A percentile compares a stretch with the other conserved stretches of the same genome.
phyloP scores from a whole-genome alignment of 2,888 invertebrate species.

The Clistopyga incitator region DNA sequence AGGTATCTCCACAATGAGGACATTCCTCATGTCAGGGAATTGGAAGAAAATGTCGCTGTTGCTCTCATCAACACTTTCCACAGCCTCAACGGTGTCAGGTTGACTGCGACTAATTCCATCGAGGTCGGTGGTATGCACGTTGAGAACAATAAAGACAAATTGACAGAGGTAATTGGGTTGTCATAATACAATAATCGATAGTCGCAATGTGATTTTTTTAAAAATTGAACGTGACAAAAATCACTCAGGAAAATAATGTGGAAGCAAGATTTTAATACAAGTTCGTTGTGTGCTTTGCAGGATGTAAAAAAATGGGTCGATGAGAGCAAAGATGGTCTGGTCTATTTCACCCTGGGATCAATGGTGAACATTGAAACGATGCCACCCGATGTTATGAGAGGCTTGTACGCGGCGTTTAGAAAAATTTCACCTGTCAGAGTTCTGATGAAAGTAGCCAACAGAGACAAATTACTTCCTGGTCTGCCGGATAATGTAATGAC shows the following conservation, averaged over 20 bases:
- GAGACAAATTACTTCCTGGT: conserved; percentile 68
- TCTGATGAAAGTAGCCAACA: conserved; percentile 71
- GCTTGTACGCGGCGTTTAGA: conserved; percentile 66
- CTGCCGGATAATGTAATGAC: conserved; percentile 72
- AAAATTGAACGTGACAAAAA: too few species aligned
- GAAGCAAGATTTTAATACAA: too few species aligned
- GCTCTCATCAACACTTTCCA: conserved; percentile 68
- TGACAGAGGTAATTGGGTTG: conserved; percentile 63
- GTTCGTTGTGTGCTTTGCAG: conserved; percentile 48
- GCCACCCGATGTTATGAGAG: conserved; percentile 70
- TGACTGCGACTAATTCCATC: conserved; percentile 61
- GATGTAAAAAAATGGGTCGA: conserved; percentile 73
- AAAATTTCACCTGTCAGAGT: conserved; percentile 69
- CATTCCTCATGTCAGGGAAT: conserved; percentile 67
- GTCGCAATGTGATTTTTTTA: not conserved
- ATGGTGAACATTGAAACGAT: conserved; percentile 73
- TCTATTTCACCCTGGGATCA: conserved; percentile 74
- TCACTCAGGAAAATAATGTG: too few species aligned
- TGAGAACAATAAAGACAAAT: conserved; percentile 55
- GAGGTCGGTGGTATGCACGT: conserved; percentile 70
- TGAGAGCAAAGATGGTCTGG: conserved; percentile 70
- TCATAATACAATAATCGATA: not conserved
- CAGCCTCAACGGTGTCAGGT: conserved; percentile 66
- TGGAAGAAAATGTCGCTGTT: conserved; percentile 68
- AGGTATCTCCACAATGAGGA: conserved; percentile 68